Percentiles rank a stretch among this genome's conserved stretches.
Evolutionary conservation across 2,888 invertebrate species (phyloP).

Genomic region (Tiliacea citrago): DNA sequence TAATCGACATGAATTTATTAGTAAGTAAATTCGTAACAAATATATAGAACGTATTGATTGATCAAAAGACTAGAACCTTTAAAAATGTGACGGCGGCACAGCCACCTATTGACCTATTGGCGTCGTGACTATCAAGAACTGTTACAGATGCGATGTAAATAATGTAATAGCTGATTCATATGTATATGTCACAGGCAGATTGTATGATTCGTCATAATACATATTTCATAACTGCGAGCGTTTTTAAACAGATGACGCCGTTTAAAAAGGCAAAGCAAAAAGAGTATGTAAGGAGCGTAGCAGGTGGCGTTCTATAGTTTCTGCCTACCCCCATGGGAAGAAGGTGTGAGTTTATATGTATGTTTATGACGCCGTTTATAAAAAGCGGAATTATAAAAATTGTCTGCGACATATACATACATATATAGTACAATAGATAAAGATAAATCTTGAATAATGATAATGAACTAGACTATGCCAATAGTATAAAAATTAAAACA

Average conservation of each 20-base stretch:
- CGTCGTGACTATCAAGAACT: not conserved
- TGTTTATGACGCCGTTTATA: too few relatives aligned
- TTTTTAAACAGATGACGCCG: too few relatives aligned
- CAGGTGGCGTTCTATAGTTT: too few relatives aligned
- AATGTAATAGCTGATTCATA: slow-evolving; percentile 14
- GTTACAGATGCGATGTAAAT: slow-evolving; percentile 14
- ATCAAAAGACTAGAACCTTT: slow-evolving; percentile 1
- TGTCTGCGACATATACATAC: too few relatives aligned
- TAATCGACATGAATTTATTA: too few relatives aligned
- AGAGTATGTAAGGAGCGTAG: too few relatives aligned
- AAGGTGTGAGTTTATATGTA: too few relatives aligned
- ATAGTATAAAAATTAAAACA: slow-evolving; percentile 35
- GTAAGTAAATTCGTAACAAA: not conserved
- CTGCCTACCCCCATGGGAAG: too few relatives aligned
- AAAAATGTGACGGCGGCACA: not conserved
- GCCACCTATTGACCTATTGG: not conserved
- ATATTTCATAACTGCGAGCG: too few relatives aligned
- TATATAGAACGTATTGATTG: slow-evolving; percentile 8
- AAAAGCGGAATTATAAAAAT: too few relatives aligned
- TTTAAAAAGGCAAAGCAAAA: too few relatives aligned
- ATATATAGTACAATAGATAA: slow-evolving; percentile 13
- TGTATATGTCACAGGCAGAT: not conserved
- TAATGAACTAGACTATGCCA: slow-evolving; percentile 28
- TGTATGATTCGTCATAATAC: too few relatives aligned
- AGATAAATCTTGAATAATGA: slow-evolving; percentile 39